These are phyloP conservation scores for Streptopelia turtur DNA, from an alignment of 2,797 vertebrate genomes.

Conservation along the genomic window DNA sequence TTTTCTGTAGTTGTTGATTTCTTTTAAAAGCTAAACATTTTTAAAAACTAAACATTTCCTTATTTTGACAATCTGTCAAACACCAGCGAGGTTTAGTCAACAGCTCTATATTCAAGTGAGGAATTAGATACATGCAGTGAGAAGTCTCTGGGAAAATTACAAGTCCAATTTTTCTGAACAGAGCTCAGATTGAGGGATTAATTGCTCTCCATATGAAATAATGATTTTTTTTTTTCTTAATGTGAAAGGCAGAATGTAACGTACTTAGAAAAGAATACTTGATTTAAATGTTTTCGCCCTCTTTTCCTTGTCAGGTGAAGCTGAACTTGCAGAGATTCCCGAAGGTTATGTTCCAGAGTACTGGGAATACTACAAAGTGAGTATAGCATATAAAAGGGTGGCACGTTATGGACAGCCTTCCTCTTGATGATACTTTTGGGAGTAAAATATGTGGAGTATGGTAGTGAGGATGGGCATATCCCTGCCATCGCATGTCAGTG, in stretches of 20 bases:
- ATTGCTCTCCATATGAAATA: background rate
- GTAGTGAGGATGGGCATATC: background rate
- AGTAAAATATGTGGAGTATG: background rate
- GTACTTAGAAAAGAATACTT: background rate
- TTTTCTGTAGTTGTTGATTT: background rate
- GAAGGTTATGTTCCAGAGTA: conserved; percentile 92
- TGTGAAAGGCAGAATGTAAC: background rate
- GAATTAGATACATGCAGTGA: no score
- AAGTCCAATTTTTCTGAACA: background rate
- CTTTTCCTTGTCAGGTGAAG: conserved; percentile 83
- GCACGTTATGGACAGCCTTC: background rate
- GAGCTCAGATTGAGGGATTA: background rate
- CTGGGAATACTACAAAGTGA: conserved; percentile 88
- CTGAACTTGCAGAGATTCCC: conserved; percentile 90
- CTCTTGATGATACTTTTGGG: background rate
- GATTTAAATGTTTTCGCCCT: background rate
- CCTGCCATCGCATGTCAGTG: background rate
- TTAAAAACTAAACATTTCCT: background rate
- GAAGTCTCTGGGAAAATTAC: background rate
- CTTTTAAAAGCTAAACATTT: background rate
- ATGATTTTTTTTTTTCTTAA: background rate
- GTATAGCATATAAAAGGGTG: background rate
- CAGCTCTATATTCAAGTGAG: background rate
- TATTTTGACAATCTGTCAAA: background rate
- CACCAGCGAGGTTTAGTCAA: background rate